Percentiles rank a stretch among this genome's conserved stretches.
phyloP scores from a whole-genome alignment of 1,140 invertebrate species.

The Apocrypta bakeri region DNA sequence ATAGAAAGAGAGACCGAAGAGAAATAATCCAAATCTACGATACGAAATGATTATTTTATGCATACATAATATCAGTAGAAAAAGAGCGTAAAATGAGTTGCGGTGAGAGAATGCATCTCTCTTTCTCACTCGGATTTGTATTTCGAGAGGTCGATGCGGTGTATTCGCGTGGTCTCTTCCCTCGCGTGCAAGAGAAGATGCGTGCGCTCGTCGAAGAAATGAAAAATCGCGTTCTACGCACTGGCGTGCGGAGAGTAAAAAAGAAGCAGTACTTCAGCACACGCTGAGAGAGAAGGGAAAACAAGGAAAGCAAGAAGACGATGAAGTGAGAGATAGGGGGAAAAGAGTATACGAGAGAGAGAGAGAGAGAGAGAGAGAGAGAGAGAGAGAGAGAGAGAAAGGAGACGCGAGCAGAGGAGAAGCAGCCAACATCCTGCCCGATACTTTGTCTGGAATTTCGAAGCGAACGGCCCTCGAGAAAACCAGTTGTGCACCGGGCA shows the following conservation, averaged over 20 bases:
- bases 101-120: conserved; percentile 3
- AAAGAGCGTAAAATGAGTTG: too few relatives aligned
- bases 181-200: neutral
- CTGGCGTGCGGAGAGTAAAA: neutral
- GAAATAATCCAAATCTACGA: too few relatives aligned
- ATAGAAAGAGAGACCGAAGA: too few relatives aligned
- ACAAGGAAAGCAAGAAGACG: conserved; percentile 48
- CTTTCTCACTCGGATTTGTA: conserved; percentile 20
- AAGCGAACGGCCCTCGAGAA: conserved; percentile 64
- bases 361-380: conserved; percentile 39
- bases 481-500: conserved; percentile 61
- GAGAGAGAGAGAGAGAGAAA: conserved; percentile 50
- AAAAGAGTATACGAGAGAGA: conserved; percentile 3
- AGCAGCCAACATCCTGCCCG: conserved; percentile 60
- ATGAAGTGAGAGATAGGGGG: conserved; percentile 26
- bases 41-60: neutral
- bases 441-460: conserved; percentile 68
- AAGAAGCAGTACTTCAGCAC: neutral
- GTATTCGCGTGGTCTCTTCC: conserved; percentile 34
- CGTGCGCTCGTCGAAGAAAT: neutral
- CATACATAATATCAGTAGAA: conserved; percentile 53
- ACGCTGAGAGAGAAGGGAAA: conserved; percentile 29
- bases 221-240: conserved; percentile 37
- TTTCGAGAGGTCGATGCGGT: conserved; percentile 1
- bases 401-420: conserved; percentile 37